These are phyloP conservation scores for Oeneis ivallda DNA, from an alignment of 2,888 invertebrate genomes.

Conservation along the genomic window DNA sequence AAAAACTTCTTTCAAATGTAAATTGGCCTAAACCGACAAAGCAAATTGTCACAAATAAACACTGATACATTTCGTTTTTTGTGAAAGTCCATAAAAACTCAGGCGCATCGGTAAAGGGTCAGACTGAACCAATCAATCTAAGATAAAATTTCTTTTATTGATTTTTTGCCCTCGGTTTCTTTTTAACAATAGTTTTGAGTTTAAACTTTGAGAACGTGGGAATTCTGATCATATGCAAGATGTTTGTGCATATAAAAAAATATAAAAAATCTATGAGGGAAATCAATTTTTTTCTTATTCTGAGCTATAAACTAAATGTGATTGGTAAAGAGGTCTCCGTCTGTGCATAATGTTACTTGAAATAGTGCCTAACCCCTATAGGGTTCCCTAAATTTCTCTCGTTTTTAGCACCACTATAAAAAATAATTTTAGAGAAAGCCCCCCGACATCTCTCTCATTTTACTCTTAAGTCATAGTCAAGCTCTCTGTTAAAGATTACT, in stretches of 20 bases:
- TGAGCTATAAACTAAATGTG: too few relatives aligned
- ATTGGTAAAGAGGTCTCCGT: too few relatives aligned
- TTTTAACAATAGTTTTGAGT: slow-evolving; percentile 51
- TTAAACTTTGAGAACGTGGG: slow-evolving; percentile 68
- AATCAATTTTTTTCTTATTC: too few relatives aligned
- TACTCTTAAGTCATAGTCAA: not conserved
- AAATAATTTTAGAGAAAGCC: too few relatives aligned
- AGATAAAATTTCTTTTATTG: slow-evolving; percentile 73
- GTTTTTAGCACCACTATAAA: too few relatives aligned
- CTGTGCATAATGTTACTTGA: too few relatives aligned
- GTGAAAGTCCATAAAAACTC: slow-evolving; percentile 71
- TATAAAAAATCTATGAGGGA: too few relatives aligned
- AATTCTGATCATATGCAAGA: slow-evolving; percentile 40
- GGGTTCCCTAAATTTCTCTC: too few relatives aligned
- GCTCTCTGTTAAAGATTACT: not conserved
- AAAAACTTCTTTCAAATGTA: slow-evolving; percentile 78
- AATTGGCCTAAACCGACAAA: slow-evolving; percentile 80
- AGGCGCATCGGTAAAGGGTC: slow-evolving; percentile 74
- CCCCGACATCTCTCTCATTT: too few relatives aligned
- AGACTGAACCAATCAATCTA: slow-evolving; percentile 79
- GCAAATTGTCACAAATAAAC: slow-evolving; percentile 83
- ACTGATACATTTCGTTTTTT: slow-evolving; percentile 77
- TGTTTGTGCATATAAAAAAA: not conserved
- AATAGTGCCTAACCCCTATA: too few relatives aligned
- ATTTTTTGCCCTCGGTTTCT: slow-evolving; percentile 63